phyloP scores from a whole-genome alignment of 2,888 invertebrate species.

The Microctonus brassicae region DNA sequence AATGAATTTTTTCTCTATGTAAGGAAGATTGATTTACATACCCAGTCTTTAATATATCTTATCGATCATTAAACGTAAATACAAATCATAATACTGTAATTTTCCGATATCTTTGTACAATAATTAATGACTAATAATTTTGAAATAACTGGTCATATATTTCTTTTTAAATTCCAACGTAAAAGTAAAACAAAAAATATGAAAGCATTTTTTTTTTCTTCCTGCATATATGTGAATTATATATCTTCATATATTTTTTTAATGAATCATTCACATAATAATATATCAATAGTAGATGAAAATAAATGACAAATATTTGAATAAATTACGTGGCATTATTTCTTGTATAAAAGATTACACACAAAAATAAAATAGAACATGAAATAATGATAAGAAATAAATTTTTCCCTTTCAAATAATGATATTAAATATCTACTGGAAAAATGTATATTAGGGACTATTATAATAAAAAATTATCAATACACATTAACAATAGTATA shows the following conservation, averaged over 20 bases:
- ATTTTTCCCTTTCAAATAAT: too few relatives aligned
- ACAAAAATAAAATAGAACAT: too few relatives aligned
- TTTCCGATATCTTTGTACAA: neutral
- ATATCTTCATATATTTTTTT: neutral
- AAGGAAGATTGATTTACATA: neutral
- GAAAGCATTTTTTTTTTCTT: neutral
- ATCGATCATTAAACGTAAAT: neutral
- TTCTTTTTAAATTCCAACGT: neutral
- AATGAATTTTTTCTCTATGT: neutral
- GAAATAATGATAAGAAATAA: too few relatives aligned
- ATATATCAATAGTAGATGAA: too few relatives aligned
- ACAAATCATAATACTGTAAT: neutral
- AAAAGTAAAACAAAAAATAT: too few relatives aligned
- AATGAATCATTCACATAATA: neutral
- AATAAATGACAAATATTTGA: neutral
- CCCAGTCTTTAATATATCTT: neutral
- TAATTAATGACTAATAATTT: constrained; percentile 5
- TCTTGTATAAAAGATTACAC: neutral
- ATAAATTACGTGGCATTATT: neutral
- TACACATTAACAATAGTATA: too few relatives aligned
- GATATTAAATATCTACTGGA: too few relatives aligned
- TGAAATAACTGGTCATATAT: neutral
- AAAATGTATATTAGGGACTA: too few relatives aligned
- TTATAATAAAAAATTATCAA: too few relatives aligned
- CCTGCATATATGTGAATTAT: neutral